Evolutionary conservation across 2,888 invertebrate species (phyloP), one percentile per base, ranked within the genome.

Genomic region (Alloscopus bannaensis): DNA sequence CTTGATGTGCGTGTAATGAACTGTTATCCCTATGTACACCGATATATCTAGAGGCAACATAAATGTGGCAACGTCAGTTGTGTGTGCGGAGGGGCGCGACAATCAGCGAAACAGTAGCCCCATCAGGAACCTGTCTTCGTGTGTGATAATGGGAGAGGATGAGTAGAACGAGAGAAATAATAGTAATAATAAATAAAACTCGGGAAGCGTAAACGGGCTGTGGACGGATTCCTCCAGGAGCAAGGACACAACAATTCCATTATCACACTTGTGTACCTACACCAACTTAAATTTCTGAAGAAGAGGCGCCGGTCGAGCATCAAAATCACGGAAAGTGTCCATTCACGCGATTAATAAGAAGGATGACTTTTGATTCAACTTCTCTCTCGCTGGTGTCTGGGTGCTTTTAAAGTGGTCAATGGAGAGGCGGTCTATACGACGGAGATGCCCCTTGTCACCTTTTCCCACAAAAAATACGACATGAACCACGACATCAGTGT

Each of bases 201-300:
- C n/a, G n/a, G n/a, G n/a, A n/a, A n/a, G n/a, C n/a, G n/a, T n/a
- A n/a, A n/a, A n/a, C n/a, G n/a, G n/a, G n/a, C 8, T 36, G 36
- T 8, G 6, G 8, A 36, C 36, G 13, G 6, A 8, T 6, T 36
- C 8, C 13, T 36, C 36, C 36, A 8, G 36, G 13, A 13, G 36
- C 6, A 13, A 45, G 18, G 18, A 45, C 45, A 45, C 18, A n/a
- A 45, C 45, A 45, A n/a, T 45, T 45, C 45, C 45, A 45, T 45
- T 45, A 45, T 45, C 45, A 18, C 45, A 11, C n/a, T n/a, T n/a
- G n/a, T n/a, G n/a, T 11, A 16, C 45, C n/a, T 8, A 36, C 45
- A 4, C 45, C n/a, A 16, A 16, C 13, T 18, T 45, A 11, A n/a
- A n/a, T 36, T 36, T 36, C 13, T 36, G 6, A 36, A 4, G 6